A percentile compares a stretch with the other conserved stretches of the same genome.
These are phyloP conservation scores for Masticophis lateralis DNA, from an alignment of 2,797 vertebrate species.

Conservation along the genomic window DNA sequence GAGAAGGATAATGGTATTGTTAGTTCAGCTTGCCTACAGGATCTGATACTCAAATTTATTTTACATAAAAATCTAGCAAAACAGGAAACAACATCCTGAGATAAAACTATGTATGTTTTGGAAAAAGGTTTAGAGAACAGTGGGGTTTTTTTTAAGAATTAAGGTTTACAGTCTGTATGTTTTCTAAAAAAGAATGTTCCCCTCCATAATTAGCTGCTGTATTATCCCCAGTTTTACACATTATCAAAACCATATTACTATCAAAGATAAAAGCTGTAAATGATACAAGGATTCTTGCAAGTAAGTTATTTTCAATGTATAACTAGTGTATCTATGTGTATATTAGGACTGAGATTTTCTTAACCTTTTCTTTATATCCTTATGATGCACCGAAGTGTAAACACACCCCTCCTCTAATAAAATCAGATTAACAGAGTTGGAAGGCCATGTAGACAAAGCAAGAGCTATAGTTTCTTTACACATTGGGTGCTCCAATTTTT, in stretches of 20 bases:
- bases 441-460: not conserved
- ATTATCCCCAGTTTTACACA: constrained; percentile 16
- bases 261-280: not conserved
- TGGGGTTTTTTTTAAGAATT: not conserved
- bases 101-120: not conserved
- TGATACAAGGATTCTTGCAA: not conserved
- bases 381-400: not conserved
- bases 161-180: not conserved
- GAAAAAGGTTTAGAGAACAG: constrained; percentile 30
- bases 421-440: too few species aligned
- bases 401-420: not conserved
- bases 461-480: not conserved
- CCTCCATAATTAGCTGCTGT: not conserved
- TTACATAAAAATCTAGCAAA: not conserved
- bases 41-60: constrained; percentile 1
- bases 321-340: not conserved
- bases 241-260: not conserved
- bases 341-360: not conserved
- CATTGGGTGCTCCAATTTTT: not conserved
- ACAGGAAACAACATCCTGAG: constrained; percentile 22
- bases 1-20: not conserved
- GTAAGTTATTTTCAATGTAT: not conserved
- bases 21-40: constrained; percentile 5
- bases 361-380: not conserved
- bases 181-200: not conserved